A percentile compares a stretch with the other conserved stretches of the same genome.
These are phyloP conservation scores for Hippocampus zosterae DNA, from an alignment of 2,113 vertebrate species.

Conservation along the genomic window DNA sequence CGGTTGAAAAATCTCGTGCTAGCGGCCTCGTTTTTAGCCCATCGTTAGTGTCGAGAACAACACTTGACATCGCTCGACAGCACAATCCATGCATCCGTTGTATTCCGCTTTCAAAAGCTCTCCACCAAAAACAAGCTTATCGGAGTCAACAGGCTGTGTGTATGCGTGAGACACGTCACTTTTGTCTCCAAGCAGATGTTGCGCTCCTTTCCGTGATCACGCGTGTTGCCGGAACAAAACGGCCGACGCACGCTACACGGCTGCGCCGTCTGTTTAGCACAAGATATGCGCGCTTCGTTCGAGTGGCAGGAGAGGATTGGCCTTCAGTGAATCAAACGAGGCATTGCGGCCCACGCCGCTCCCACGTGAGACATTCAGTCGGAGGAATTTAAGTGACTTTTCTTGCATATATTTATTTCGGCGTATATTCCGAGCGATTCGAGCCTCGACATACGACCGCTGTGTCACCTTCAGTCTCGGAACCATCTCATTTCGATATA, in stretches of 20 bases:
- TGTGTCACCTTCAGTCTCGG: constrained; percentile 20
- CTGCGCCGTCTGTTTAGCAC: constrained; percentile 11
- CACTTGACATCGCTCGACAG: neutral
- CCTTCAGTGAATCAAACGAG: neutral
- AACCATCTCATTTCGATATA: constrained; percentile 55
- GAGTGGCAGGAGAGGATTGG: constrained; percentile 14
- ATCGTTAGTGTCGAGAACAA: neutral
- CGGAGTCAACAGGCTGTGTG: constrained; percentile 50
- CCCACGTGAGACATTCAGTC: neutral
- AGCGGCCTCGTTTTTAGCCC: neutral
- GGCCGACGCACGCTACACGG: constrained; percentile 43
- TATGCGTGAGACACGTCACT: constrained; percentile 37
- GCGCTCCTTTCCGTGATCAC: constrained; percentile 30
- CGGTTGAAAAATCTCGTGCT: neutral
- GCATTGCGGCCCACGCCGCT: constrained; percentile 12
- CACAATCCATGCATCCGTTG: constrained; percentile 4
- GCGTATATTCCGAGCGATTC: neutral
- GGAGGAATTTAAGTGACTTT: neutral
- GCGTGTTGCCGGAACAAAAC: constrained; percentile 38
- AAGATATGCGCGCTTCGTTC: constrained; percentile 17
- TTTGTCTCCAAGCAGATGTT: constrained; percentile 57
- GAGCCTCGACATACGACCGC: no score
- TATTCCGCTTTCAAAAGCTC: constrained; percentile 23
- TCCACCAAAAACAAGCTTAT: constrained; percentile 56
- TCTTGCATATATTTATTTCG: no score